Base-by-base conservation (phyloP, 2,113 vertebrate species). In the Jacana jacana region DNA sequence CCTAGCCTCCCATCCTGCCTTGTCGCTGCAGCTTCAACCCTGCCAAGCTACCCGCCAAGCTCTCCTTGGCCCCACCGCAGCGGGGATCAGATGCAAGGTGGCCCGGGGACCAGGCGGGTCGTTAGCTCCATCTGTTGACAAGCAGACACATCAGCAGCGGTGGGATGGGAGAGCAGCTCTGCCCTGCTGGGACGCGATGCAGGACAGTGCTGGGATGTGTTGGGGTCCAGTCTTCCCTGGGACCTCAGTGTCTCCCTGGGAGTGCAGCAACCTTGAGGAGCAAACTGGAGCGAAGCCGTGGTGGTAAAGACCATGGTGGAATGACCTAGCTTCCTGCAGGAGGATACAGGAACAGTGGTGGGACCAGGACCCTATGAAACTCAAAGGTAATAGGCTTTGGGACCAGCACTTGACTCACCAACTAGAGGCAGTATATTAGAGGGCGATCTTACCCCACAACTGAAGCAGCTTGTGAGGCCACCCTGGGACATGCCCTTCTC, bases 91-190 rank as follows among this genome's bases (percentile, higher is more conserved):
- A 73, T 80, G 82, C 79, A 39, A 17, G 30, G 8, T 8, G 58
- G n/a, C 7, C 8, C 7, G 27, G 40, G 31, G 35, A 44, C 27
- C 69, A 13, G 51, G 69, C 52, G 33, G 78, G 65, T 17, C 57
- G 27, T 39, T 42, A 13, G 69, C 61, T 75, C 93, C 96, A 91
- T 79, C 94, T 97, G 73, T 70, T 81, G 95, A 84, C 76, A 46
- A 15, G 18, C 10, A 7, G 12, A 57, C 22, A 17, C 10, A 82
- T 52, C 44, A 27, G 25, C 42, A 13, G 55, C 11, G 5, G 9
- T 12, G 40, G 33, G 48, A 8, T 23, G 61, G 61, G 35, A 63
- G 48, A 27, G 73, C 48, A 6, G 60, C 24, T 8, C n/a, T 4
- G 10, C 18, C n/a, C 10, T 11, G 13, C 10, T 28, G 35, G 6